Evolutionary conservation across 37 sponge, comb jelly and placozoan species (phyloP).

Genomic region (Beroe ovata): DNA sequence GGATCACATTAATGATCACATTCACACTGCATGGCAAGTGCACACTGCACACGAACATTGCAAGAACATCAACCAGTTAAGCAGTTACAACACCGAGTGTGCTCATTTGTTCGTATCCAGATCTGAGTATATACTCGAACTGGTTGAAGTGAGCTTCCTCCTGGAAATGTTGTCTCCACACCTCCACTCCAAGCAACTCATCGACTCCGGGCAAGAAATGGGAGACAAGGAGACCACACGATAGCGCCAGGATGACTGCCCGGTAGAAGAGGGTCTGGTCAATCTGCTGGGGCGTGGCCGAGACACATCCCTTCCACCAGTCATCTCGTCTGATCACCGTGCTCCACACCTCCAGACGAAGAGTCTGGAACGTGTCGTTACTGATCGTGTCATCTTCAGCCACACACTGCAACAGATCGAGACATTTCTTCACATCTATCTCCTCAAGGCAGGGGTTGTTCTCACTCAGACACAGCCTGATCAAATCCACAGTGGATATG

Average conservation of each 20-base stretch:
- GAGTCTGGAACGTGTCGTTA: constrained; percentile 28
- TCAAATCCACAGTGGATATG: constrained; percentile 5
- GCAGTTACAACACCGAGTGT: not conserved
- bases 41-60: too few relatives aligned
- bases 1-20: too few relatives aligned
- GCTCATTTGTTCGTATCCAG: constrained; percentile 45
- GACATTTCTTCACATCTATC: constrained; percentile 16
- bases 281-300: not conserved
- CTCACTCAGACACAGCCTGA: constrained; percentile 30
- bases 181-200: not conserved
- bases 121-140: constrained; percentile 5
- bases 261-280: constrained; percentile 45
- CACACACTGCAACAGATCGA: constrained; percentile 34
- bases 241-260: constrained; percentile 19
- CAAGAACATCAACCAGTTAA: too few relatives aligned
- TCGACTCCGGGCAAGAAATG: constrained; percentile 27
- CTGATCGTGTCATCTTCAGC: constrained; percentile 2
- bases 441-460: constrained; percentile 31
- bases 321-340: constrained; percentile 10
- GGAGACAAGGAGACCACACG: not conserved
- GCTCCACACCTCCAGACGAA: constrained; percentile 13
- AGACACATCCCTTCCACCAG: not conserved
- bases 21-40: too few relatives aligned
- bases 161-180: not conserved
- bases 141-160: not conserved